Conservation (phyloP, 2,888 invertebrate genomes). For the Ophion obscuratus region DNA sequence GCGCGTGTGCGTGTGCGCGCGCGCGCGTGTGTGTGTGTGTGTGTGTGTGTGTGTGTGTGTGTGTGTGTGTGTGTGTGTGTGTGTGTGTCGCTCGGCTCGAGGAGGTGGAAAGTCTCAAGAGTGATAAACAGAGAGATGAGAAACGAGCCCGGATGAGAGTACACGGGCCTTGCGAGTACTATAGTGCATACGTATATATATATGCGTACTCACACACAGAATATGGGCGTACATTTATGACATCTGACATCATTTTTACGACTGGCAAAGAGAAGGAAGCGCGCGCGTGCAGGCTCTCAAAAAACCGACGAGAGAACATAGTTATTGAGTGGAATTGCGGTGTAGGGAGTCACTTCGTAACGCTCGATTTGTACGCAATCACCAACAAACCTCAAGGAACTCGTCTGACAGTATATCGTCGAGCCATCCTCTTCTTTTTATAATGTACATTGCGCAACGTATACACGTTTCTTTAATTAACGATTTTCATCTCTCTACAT, state of each 20-base stretch:
- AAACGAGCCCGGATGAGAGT: slow-evolving; percentile 35
- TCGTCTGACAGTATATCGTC: slow-evolving; percentile 7
- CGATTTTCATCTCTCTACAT: not conserved
- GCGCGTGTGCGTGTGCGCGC: not conserved
- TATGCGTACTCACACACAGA: not conserved
- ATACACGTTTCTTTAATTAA: no score
- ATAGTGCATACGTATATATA: not conserved
- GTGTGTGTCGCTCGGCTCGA: slow-evolving; percentile 30
- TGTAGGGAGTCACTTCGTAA: slow-evolving; percentile 50
- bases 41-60: not conserved
- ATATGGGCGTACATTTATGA: slow-evolving; percentile 58
- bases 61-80: not conserved
- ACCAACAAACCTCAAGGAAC: slow-evolving; percentile 5
- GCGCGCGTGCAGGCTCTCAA: slow-evolving; percentile 25
- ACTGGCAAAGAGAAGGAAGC: slow-evolving; percentile 44
- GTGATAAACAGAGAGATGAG: slow-evolving; percentile 63
- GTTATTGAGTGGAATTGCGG: slow-evolving; percentile 35
- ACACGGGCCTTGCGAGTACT: slow-evolving; percentile 11
- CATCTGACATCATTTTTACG: slow-evolving; percentile 70
- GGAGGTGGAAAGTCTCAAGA: slow-evolving; percentile 47
- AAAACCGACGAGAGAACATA: slow-evolving; percentile 27
- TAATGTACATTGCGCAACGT: not conserved
- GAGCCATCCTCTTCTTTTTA: not conserved
- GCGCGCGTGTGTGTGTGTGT: not conserved
- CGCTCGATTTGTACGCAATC: slow-evolving; percentile 54